Conservation (phyloP, 1,140 invertebrate species). For the Epicauta chinensis region DNA sequence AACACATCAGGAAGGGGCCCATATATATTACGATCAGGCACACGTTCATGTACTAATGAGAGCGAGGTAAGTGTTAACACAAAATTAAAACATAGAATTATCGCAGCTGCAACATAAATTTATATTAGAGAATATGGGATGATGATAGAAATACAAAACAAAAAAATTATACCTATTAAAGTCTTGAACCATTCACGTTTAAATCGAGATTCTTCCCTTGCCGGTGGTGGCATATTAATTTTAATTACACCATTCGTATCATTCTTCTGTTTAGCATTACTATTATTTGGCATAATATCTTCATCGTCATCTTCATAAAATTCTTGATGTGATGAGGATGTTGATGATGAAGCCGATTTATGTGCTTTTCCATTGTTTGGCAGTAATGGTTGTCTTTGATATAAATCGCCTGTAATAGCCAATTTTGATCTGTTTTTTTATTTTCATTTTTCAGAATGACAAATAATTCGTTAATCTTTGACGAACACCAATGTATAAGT, state of each 20-base stretch:
- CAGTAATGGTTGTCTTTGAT: slow-evolving; percentile 40
- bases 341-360: slow-evolving; percentile 27
- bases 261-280: slow-evolving; percentile 13
- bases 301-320: slow-evolving; percentile 38
- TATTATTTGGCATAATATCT: slow-evolving; percentile 18
- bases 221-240: slow-evolving; percentile 45
- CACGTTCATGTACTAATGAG: slow-evolving; percentile 76
- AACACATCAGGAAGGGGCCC: slow-evolving; percentile 74
- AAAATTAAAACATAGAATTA: slow-evolving; percentile 56
- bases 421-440: neutral
- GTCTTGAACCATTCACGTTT: slow-evolving; percentile 70
- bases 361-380: slow-evolving; percentile 31
- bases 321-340: slow-evolving; percentile 19
- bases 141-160: slow-evolving; percentile 29
- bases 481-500: too few species aligned
- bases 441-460: too few species aligned
- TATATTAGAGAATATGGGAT: too few species aligned
- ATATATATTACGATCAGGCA: slow-evolving; percentile 65
- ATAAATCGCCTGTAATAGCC: slow-evolving; percentile 35
- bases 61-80: slow-evolving; percentile 62
- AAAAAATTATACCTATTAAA: slow-evolving; percentile 48
- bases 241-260: slow-evolving; percentile 41
- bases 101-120: slow-evolving; percentile 51
- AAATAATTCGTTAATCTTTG: too few species aligned
- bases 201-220: slow-evolving; percentile 55